A percentile compares a stretch with the other conserved stretches of the same genome.
Conservation (phyloP, 2,113 vertebrate genomes). For the Clinocottus analis region DNA sequence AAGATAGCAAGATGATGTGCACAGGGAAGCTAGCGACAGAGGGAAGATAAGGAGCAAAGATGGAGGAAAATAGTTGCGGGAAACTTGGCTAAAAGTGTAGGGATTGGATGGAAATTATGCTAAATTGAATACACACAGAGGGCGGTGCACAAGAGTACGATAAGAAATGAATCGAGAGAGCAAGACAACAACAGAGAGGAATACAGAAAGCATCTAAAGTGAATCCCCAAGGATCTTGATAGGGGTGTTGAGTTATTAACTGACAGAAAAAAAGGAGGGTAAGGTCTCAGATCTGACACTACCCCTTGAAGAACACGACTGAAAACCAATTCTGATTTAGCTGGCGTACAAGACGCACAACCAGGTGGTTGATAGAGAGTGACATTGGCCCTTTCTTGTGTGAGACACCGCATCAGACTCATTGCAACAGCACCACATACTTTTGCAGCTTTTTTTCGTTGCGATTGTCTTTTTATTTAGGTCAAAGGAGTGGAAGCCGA, state of each 20-base stretch:
- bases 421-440: slow-evolving; percentile 46
- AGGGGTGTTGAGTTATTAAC: slow-evolving; percentile 37
- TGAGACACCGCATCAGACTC: slow-evolving; percentile 19
- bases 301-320: slow-evolving; percentile 25
- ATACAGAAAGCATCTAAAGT: slow-evolving; percentile 25
- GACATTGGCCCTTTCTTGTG: slow-evolving; percentile 14
- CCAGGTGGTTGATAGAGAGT: slow-evolving; percentile 35
- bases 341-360: slow-evolving; percentile 8
- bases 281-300: slow-evolving; percentile 52
- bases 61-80: slow-evolving; percentile 6
- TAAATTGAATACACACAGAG: slow-evolving; percentile 35
- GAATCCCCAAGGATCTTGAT: slow-evolving; percentile 28
- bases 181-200: slow-evolving; percentile 32
- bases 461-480: slow-evolving; percentile 69
- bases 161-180: slow-evolving; percentile 26
- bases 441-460: neutral
- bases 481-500: slow-evolving; percentile 71
- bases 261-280: slow-evolving; percentile 46
- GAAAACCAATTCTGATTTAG: slow-evolving; percentile 23
- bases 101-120: neutral
- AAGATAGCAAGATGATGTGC: slow-evolving; percentile 64
- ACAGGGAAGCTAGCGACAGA: slow-evolving; percentile 12
- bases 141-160: neutral
- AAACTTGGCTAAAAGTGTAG: slow-evolving; percentile 6
- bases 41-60: slow-evolving; percentile 32